phyloP scores from a whole-genome alignment of 2,888 invertebrate species.

The Agrochola lychnidis region DNA sequence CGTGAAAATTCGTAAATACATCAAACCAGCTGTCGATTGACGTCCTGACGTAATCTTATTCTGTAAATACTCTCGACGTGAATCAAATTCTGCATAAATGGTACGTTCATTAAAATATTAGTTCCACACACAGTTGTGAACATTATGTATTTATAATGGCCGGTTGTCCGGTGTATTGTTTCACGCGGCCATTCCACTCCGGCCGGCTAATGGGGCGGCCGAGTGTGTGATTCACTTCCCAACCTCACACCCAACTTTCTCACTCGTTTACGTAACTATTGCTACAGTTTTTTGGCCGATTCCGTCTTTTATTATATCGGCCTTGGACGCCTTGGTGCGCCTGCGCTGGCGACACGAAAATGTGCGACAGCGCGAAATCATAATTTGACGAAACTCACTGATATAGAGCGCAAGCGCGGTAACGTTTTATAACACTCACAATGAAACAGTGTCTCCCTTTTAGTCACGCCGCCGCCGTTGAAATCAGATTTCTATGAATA shows the following conservation, averaged over 20 bases:
- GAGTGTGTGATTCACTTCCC: conserved; percentile 66
- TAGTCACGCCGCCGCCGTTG: conserved; percentile 78
- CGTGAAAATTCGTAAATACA: conserved; percentile 8
- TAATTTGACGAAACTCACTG: conserved; percentile 80
- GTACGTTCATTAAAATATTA: conserved; percentile 59
- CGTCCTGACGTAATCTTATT: conserved; percentile 44
- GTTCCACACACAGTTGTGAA: conserved; percentile 66
- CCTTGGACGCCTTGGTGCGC: conserved; percentile 85
- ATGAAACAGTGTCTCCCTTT: conserved; percentile 72
- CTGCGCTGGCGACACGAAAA: conserved; percentile 78
- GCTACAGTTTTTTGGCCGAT: conserved; percentile 80
- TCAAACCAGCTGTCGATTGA: conserved; percentile 25
- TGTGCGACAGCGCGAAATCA: conserved; percentile 76
- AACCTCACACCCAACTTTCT: conserved; percentile 82
- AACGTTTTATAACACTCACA: conserved; percentile 69
- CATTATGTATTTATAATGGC: conserved; percentile 67
- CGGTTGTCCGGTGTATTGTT: conserved; percentile 73
- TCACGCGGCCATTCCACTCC: conserved; percentile 68
- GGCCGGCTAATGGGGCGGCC: conserved; percentile 67
- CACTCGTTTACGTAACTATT: conserved; percentile 80
- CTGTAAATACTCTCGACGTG: conserved; percentile 45
- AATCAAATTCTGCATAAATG: conserved; percentile 45
- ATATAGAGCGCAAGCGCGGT: conserved; percentile 69
- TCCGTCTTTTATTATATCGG: conserved; percentile 79
- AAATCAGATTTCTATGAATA: conserved; percentile 66